Conservation (phyloP, 2,797 vertebrate genomes). For the Pristis pectinata region DNA sequence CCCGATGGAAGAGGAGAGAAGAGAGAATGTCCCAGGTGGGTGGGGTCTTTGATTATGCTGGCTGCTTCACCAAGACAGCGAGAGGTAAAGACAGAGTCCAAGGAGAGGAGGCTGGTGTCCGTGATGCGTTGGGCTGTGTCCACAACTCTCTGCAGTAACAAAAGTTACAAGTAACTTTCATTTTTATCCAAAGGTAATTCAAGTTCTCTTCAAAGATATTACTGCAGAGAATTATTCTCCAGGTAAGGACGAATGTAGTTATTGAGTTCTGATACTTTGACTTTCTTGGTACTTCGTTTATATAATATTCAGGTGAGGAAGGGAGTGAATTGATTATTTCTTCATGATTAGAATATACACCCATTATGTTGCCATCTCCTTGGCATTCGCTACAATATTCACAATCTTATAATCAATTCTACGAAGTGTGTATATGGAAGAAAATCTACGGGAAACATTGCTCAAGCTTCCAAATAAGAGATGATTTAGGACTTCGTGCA, state of each 20-base stretch:
- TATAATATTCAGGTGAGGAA: not conserved
- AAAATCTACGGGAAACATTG: not conserved
- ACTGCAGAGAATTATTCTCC: not conserved
- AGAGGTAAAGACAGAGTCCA: too few relatives aligned
- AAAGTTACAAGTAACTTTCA: not conserved
- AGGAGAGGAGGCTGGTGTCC: too few relatives aligned
- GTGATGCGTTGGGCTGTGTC: too few relatives aligned
- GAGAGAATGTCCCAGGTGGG: too few relatives aligned
- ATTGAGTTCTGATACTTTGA: not conserved
- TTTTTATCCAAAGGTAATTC: not conserved
- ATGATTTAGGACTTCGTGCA: not conserved
- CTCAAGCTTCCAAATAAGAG: not conserved
- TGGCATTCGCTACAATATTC: not conserved
- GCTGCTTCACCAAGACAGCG: too few relatives aligned
- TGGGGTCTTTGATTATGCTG: too few relatives aligned
- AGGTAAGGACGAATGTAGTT: not conserved
- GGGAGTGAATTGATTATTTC: too few relatives aligned
- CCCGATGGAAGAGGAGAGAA: too few relatives aligned
- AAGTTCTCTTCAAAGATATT: not conserved
- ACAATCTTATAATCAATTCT: not conserved
- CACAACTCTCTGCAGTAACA: too few relatives aligned
- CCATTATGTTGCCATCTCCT: not conserved
- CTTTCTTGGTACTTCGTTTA: too few relatives aligned
- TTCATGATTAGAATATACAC: not conserved
- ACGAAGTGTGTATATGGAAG: not conserved